phyloP scores from a whole-genome alignment of 2,797 vertebrate genomes.

The Acipenser oxyrinchus region DNA sequence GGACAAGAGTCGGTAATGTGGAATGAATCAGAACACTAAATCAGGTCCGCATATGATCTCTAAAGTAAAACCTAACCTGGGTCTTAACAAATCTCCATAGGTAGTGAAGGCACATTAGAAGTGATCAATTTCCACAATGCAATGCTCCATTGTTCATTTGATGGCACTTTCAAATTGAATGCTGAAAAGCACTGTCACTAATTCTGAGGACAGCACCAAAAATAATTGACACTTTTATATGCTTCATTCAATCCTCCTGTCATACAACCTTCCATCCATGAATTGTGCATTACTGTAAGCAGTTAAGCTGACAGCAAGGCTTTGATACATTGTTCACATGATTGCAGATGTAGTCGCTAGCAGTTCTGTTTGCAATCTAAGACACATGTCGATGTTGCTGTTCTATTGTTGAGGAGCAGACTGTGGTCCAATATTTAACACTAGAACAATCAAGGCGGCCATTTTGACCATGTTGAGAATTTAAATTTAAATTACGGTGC shows the following conservation, averaged over 20 bases:
- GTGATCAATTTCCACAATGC: background rate
- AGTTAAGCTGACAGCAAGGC: background rate
- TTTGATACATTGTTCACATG: conserved; percentile 5
- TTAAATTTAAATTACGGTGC: too few species aligned
- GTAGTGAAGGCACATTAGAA: background rate
- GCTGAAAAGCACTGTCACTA: background rate
- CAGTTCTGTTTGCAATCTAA: too few species aligned
- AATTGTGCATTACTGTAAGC: conserved; percentile 1
- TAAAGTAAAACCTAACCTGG: too few species aligned
- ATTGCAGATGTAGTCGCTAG: background rate
- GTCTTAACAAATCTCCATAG: too few species aligned
- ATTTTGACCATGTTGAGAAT: too few species aligned
- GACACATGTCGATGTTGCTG: too few species aligned
- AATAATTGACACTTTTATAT: background rate
- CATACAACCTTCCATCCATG: background rate
- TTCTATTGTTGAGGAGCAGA: too few species aligned
- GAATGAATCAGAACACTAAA: too few species aligned
- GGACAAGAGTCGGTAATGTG: too few species aligned
- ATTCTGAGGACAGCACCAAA: background rate
- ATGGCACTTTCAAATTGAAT: background rate
- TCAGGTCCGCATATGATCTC: too few species aligned
- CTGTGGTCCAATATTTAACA: too few species aligned
- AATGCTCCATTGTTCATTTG: background rate
- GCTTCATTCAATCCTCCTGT: conserved; percentile 1
- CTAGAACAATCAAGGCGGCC: too few species aligned